Evolutionary conservation across 2,113 vertebrate species (phyloP).

Genomic region (Corythoichthys intestinalis): DNA sequence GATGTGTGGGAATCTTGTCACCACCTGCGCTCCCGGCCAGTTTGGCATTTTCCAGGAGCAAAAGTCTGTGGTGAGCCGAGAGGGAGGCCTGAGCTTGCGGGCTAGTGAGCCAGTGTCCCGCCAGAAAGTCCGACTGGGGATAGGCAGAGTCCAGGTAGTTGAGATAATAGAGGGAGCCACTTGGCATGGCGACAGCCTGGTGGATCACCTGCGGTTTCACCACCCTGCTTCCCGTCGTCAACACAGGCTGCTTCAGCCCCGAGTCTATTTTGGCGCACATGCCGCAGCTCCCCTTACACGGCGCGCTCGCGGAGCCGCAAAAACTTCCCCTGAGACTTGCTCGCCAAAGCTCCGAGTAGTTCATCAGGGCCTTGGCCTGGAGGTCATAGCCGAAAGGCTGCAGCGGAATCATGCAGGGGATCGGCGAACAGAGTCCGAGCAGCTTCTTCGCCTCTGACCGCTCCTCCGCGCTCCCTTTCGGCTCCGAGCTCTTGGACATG

Average conservation of each 20-base stretch:
- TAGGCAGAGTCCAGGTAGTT: slow-evolving; percentile 94
- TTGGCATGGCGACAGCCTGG: slow-evolving; percentile 84
- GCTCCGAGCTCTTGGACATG: slow-evolving; percentile 93
- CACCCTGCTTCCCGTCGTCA: slow-evolving; percentile 75
- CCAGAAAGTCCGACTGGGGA: slow-evolving; percentile 84
- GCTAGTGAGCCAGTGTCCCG: slow-evolving; percentile 85
- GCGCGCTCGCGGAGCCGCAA: slow-evolving; percentile 76
- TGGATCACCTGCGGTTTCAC: slow-evolving; percentile 95
- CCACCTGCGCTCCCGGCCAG: slow-evolving; percentile 70
- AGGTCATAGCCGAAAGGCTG: slow-evolving; percentile 89
- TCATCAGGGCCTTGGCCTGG: slow-evolving; percentile 90
- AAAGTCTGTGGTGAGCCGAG: slow-evolving; percentile 87
- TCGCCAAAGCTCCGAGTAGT: slow-evolving; percentile 95
- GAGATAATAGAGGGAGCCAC: slow-evolving; percentile 90
- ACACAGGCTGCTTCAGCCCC: slow-evolving; percentile 73
- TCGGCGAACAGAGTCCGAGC: slow-evolving; percentile 84
- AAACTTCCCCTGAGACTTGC: slow-evolving; percentile 81
- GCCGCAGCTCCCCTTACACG: slow-evolving; percentile 88
- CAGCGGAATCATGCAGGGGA: slow-evolving; percentile 91
- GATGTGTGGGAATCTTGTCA: slow-evolving; percentile 84
- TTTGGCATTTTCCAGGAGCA: slow-evolving; percentile 90
- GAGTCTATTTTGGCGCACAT: slow-evolving; percentile 85
- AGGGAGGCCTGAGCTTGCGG: slow-evolving; percentile 81
- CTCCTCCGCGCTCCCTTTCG: slow-evolving; percentile 73
- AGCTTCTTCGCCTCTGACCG: slow-evolving; percentile 77